These are phyloP conservation scores for Nasonia longicornis DNA, from an alignment of 1,140 invertebrate species.

Conservation along the genomic window DNA sequence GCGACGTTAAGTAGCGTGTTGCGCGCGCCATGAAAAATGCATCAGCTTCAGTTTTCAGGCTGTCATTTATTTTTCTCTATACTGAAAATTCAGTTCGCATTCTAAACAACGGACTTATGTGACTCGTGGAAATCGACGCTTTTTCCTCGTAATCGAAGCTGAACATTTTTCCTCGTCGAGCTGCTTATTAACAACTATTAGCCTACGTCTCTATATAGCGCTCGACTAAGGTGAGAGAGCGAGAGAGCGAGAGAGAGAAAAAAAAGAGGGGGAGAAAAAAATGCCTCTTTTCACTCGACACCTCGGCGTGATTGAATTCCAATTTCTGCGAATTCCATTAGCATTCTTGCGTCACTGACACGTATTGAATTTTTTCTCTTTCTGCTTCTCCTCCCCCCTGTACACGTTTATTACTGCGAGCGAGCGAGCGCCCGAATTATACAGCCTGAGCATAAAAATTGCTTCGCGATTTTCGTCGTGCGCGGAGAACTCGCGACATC, in stretches of 20 bases:
- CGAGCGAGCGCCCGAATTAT: constrained; percentile 15
- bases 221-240: too few relatives aligned
- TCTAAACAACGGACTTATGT: too few relatives aligned
- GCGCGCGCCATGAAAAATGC: constrained; percentile 28
- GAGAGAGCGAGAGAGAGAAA: too few relatives aligned
- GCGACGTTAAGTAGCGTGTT: constrained; percentile 26
- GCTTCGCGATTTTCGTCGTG: constrained; percentile 36
- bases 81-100: too few relatives aligned
- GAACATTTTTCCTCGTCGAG: background rate
- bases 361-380: constrained; percentile 27
- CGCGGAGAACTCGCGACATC: constrained; percentile 9
- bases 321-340: constrained; percentile 42
- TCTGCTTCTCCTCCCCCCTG: background rate
- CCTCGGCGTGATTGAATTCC: constrained; percentile 25
- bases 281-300: background rate
- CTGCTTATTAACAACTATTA: too few relatives aligned
- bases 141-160: too few relatives aligned
- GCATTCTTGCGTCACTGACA: constrained; percentile 37
- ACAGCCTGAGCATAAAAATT: constrained; percentile 34
- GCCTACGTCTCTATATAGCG: too few relatives aligned
- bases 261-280: too few relatives aligned
- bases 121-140: too few relatives aligned
- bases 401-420: background rate
- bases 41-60: background rate
- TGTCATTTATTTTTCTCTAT: background rate